Conservation (phyloP, 2,888 invertebrate genomes). For the Ectemnius continuus region DNA sequence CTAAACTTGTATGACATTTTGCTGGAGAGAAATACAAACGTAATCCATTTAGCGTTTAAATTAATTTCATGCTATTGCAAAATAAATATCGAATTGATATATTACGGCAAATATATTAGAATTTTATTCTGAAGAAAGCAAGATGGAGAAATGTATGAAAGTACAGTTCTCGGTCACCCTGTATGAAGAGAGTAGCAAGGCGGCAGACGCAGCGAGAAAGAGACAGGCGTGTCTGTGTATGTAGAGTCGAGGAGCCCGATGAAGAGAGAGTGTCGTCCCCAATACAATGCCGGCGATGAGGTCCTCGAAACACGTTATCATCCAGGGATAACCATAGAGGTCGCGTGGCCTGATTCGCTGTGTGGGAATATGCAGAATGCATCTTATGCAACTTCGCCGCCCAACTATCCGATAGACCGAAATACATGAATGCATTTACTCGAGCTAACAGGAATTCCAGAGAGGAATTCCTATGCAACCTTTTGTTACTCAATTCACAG, state of each 20-base stretch:
- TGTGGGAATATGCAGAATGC: conserved; percentile 22
- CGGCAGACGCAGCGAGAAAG: too few species aligned
- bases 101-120: too few species aligned
- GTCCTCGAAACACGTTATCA: conserved; percentile 52
- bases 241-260: conserved; percentile 23
- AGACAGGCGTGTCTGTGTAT: conserved; percentile 2
- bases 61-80: too few species aligned
- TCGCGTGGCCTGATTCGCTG: conserved; percentile 33
- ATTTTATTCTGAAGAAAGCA: too few species aligned
- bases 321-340: conserved; percentile 42
- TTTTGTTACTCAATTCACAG: background rate
- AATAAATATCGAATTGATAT: too few species aligned
- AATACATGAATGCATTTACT: conserved; percentile 38
- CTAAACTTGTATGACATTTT: too few species aligned
- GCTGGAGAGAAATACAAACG: too few species aligned
- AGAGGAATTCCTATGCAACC: background rate
- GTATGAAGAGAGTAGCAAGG: too few species aligned
- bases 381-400: conserved; percentile 28
- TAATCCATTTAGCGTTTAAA: too few species aligned
- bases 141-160: too few species aligned
- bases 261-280: conserved; percentile 65
- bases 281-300: conserved; percentile 55
- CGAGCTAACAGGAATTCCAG: background rate
- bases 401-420: conserved; percentile 6
- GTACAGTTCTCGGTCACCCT: too few species aligned